Evolutionary conservation across 2,113 vertebrate species (phyloP).

Genomic region (Psammodynastes pulverulentus): DNA sequence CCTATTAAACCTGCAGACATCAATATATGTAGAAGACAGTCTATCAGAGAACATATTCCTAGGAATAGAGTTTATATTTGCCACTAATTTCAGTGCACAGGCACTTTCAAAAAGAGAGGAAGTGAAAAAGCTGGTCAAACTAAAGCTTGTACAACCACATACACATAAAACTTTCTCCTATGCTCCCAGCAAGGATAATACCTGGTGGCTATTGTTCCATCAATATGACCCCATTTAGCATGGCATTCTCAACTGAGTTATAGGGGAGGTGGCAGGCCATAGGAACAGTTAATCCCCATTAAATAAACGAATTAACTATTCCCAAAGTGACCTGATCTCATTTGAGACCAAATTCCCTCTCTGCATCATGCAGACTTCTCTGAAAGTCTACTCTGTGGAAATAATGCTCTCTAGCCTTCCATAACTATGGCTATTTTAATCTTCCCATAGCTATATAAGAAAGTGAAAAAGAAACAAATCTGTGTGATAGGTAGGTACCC

Average conservation of each 20-base stretch:
- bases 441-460: neutral
- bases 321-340: neutral
- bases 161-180: neutral
- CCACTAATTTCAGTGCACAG: neutral
- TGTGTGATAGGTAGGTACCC: neutral
- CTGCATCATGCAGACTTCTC: neutral
- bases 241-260: neutral
- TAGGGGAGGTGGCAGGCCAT: too few species aligned
- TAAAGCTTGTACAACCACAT: neutral
- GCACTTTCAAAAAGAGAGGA: neutral
- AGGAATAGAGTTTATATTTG: neutral
- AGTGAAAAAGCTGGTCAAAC: neutral
- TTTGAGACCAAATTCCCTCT: neutral
- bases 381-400: neutral
- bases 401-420: neutral
- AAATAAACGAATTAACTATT: neutral
- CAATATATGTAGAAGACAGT: neutral
- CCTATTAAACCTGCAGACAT: neutral
- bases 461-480: neutral
- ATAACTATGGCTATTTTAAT: neutral
- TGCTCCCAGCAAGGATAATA: neutral
- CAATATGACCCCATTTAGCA: neutral
- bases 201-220: neutral
- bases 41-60: neutral
- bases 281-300: too few species aligned